Conservation (phyloP, 2,113 vertebrate genomes). For the Antechinus flavipes region DNA sequence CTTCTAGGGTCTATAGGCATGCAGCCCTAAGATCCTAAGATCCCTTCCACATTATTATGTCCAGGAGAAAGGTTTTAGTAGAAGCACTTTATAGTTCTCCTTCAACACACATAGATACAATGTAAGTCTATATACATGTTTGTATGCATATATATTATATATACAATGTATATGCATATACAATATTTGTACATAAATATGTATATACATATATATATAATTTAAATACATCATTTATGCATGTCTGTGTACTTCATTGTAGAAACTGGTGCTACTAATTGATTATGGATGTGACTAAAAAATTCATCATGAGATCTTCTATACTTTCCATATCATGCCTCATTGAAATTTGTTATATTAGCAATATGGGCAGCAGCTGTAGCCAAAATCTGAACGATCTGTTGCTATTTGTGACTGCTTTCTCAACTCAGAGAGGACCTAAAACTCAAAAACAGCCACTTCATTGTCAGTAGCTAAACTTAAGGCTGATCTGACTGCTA, state of each 20-base stretch:
- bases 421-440: background rate
- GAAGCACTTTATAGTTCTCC: too few relatives aligned
- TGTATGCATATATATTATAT: too few relatives aligned
- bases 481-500: background rate
- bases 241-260: background rate
- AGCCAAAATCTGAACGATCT: slow-evolving; percentile 2
- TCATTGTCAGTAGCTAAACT: background rate
- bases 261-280: background rate
- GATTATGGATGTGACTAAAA: background rate
- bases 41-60: background rate
- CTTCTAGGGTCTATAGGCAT: background rate
- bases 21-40: background rate
- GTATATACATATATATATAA: too few relatives aligned
- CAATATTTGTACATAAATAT: too few relatives aligned
- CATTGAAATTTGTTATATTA: background rate
- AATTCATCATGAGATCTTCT: background rate
- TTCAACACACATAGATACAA: too few relatives aligned
- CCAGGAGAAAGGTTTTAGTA: background rate
- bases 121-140: too few relatives aligned
- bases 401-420: background rate
- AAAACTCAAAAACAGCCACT: background rate
- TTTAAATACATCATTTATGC: background rate
- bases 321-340: background rate
- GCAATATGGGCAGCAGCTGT: background rate
- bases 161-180: too few relatives aligned